Evolutionary conservation across 2,888 invertebrate genomes (phyloP), one percentile per base, ranked within the genome.

Genomic region (Synanthedon tipuliformis): DNA sequence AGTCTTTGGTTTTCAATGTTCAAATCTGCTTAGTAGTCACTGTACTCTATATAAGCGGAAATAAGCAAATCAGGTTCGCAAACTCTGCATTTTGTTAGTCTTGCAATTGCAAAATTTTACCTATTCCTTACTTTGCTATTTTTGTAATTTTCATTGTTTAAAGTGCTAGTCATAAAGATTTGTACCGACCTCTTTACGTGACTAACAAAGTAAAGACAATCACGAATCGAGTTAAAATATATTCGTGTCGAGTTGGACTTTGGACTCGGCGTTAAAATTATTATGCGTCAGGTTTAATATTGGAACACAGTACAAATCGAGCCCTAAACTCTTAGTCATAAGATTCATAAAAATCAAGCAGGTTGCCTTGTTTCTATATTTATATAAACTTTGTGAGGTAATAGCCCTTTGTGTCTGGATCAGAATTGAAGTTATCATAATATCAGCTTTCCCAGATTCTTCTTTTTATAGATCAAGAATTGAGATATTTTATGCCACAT

Each of bases 211-310:
- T 58, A 63, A 55, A 58, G 57, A 53, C 59, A 60, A 60, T 58
- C 58, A 10, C 64, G 60, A 59, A 62, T 61, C 57, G 61, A 63
- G 69, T 67, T 72, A 68, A 68, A 23, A 69, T 63, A 68, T 70
- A 69, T 61, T 18, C 49, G 49, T 16, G 7, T 16, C 49, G 49
- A 10, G 52, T 55, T 63, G 69, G 63, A 71, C 62, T 72, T 66
- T 66, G 69, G 53, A 68, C 67, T 58, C 60, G 51, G 45, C 45
- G 49, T 49, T 49, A 49, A 49, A 16, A 40, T 40, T 41, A 51
- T 16, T 23, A 40, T 16, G 27, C 50, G 50, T 51, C 51, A 40
- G 40, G 18, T 49, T 49, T 48, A 48, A 48, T 16, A 48, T 16
- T 48, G 16, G 48, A 11, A 10, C 5, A 49, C 49, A 49, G 18